phyloP scores from a whole-genome alignment of 37 sponge, comb jelly and placozoan genomes.

The Agelas oroides region DNA sequence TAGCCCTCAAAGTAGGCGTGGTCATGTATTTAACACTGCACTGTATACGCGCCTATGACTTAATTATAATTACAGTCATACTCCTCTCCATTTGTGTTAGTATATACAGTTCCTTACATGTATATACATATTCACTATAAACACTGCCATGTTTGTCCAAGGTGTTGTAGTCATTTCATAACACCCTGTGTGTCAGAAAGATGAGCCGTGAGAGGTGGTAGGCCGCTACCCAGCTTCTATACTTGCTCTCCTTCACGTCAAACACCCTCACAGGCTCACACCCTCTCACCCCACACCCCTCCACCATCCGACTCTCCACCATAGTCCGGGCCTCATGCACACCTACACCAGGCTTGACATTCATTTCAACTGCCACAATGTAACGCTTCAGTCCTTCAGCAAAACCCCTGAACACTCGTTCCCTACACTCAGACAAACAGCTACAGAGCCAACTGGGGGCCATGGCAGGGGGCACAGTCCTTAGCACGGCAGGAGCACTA shows the following conservation, averaged over 20 bases:
- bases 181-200: neutral
- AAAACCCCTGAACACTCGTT: neutral
- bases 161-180: too few relatives aligned
- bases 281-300: neutral
- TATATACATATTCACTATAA: too few relatives aligned
- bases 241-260: slow-evolving; percentile 23
- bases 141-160: too few relatives aligned
- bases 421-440: neutral
- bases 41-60: too few relatives aligned
- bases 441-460: slow-evolving; percentile 9
- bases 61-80: too few relatives aligned
- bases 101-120: too few relatives aligned
- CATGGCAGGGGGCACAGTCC: neutral
- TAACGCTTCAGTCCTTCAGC: slow-evolving; percentile 24
- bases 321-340: slow-evolving; percentile 5
- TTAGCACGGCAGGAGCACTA: too few relatives aligned
- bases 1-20: too few relatives aligned
- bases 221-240: slow-evolving; percentile 13
- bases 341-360: neutral
- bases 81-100: too few relatives aligned
- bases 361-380: neutral
- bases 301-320: neutral
- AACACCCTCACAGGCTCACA: slow-evolving; percentile 4
- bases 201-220: neutral
- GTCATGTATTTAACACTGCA: too few relatives aligned